Evolutionary conservation across 2,888 invertebrate species (phyloP), one percentile per base, ranked within the genome.

Genomic region (Polyommatus iphigenia): DNA sequence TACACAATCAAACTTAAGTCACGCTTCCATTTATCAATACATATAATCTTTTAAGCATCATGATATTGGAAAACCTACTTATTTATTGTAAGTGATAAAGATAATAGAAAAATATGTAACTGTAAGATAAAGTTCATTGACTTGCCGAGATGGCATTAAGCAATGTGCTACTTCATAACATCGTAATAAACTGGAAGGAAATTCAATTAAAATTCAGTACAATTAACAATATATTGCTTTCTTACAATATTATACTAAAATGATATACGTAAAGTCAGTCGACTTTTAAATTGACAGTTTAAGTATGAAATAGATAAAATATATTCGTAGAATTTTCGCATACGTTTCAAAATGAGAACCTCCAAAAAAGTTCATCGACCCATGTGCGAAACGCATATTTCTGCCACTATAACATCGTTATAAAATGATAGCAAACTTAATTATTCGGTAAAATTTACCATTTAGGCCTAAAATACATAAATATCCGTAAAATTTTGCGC

Each of bases 1-100:
- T n/a, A 62, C 15, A 67, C 67, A 67, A 67, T 67, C 67, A 67
- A 29, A 67, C 29, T 67, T 20, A 32, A 67, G 67, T 29, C 67
- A 67, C 67, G 67, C 67, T 67, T 18, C 29, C 13, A 29, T 29
- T 67, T 67, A 67, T 67, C 67, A 67, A 67, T 29, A n/a, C n/a
- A n/a, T n/a, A 7, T 32, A 32, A 67, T 67, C 29, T 67, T 18
- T 32, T 67, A 13, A 67, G 29, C 67, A 29, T 67, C 67, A 67
- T 62, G 24, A 62, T 62, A 62, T 67, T 32, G 15, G 29, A 67
- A 67, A 67, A 67, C 29, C 29, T 67, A 67, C 15, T 67, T 62
- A 62, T 10, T 67, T 15, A 29, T 15, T 67, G 5, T 67, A 29
- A 67, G 67, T 67, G 15, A 67, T 67, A 67, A 29, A 67, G 29